Percentiles rank a stretch among this genome's conserved stretches.
Evolutionary conservation across 2,888 invertebrate species (phyloP).

Genomic region (Macrophya annulata): DNA sequence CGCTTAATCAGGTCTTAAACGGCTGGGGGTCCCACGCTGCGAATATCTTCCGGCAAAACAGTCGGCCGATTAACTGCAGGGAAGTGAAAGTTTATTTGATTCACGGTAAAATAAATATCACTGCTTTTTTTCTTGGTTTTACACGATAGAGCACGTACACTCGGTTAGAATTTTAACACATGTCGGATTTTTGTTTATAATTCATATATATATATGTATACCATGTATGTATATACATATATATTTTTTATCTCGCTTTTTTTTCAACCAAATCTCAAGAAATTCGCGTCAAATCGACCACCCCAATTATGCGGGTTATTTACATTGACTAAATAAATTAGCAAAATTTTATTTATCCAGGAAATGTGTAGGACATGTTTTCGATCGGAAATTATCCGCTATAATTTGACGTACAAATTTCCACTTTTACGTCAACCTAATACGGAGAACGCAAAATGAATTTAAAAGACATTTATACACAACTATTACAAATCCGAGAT

Average conservation of each 20-base stretch:
- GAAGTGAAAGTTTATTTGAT: constrained; percentile 31
- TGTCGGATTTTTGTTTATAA: constrained; percentile 1
- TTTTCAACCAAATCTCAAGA: no score
- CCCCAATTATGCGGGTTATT: no score
- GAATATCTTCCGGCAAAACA: constrained; percentile 38
- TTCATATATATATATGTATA: background rate
- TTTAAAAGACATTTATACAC: no score
- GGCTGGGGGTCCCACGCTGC: background rate
- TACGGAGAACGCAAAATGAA: no score
- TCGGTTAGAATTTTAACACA: background rate
- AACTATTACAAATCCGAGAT: background rate
- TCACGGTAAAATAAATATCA: constrained; percentile 23
- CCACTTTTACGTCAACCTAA: no score
- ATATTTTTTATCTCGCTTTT: background rate
- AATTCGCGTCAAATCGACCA: no score
- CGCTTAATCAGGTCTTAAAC: constrained; percentile 43
- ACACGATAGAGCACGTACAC: background rate
- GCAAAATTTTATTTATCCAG: no score
- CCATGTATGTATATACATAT: background rate
- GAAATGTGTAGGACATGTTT: no score
- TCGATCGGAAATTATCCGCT: no score
- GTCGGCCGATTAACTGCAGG: constrained; percentile 33
- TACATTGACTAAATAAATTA: no score
- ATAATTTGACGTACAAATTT: no score
- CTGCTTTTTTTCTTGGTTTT: background rate